A percentile compares a stretch with the other conserved stretches of the same genome.
These are phyloP conservation scores for Drosophila santomea DNA, from an alignment of 1,140 invertebrate genomes.

Conservation along the genomic window DNA sequence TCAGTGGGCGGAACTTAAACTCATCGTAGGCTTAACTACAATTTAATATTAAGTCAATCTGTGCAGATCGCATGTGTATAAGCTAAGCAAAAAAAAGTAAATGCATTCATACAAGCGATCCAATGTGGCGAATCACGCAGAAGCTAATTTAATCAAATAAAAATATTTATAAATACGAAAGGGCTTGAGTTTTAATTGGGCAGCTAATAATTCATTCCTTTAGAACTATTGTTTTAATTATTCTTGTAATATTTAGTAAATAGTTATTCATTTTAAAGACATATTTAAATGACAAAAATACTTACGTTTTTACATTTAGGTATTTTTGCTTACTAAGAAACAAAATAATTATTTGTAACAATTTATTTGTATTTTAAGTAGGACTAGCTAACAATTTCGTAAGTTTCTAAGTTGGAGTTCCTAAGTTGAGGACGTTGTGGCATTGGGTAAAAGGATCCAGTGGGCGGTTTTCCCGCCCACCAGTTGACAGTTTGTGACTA, in stretches of 20 bases:
- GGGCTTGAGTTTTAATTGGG: neutral
- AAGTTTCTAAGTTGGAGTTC: constrained; percentile 24
- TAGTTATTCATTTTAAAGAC: no score
- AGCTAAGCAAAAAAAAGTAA: constrained; percentile 31
- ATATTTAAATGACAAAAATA: no score
- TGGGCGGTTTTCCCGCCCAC: constrained; percentile 10
- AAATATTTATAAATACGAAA: constrained; percentile 42
- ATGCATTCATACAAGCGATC: constrained; percentile 11
- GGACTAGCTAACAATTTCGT: constrained; percentile 32
- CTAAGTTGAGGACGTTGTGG: constrained; percentile 31
- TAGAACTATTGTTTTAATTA: no score
- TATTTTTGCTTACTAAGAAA: neutral
- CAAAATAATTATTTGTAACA: neutral
- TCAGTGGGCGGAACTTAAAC: constrained; percentile 30
- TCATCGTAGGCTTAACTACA: constrained; percentile 54
- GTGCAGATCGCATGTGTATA: constrained; percentile 22
- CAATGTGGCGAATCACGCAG: constrained; percentile 29
- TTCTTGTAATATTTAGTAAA: no score
- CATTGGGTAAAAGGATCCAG: constrained; percentile 18
- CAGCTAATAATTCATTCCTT: neutral
- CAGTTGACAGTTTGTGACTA: constrained; percentile 50
- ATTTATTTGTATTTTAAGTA: constrained; percentile 19
- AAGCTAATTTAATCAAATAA: constrained; percentile 49
- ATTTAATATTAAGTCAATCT: constrained; percentile 51
- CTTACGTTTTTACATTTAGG: no score